Conservation (phyloP, 2,113 vertebrate genomes). For the Murina feae region DNA sequence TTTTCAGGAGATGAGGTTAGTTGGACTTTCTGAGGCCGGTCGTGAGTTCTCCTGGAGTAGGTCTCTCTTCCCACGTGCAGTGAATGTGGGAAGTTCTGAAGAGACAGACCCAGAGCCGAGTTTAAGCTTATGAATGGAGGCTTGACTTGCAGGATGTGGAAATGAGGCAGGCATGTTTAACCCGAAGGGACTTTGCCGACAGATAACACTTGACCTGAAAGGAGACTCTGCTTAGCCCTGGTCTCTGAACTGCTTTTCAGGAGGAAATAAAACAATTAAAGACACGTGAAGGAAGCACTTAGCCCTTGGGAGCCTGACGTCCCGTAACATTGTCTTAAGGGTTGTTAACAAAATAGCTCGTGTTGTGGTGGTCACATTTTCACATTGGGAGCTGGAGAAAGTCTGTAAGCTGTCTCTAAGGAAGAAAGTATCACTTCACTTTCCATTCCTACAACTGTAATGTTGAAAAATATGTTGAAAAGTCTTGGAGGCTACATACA, state of each 20-base stretch:
- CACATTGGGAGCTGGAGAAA: not conserved
- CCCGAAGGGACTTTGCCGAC: constrained; percentile 39
- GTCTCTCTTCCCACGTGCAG: not conserved
- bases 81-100: not conserved
- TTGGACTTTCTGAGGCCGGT: not conserved
- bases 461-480: not conserved
- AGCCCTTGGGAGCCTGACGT: constrained; percentile 9
- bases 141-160: not conserved
- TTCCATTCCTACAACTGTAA: constrained; percentile 1
- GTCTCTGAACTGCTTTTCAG: not conserved
- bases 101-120: not conserved
- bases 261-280: not conserved
- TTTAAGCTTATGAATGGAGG: not conserved
- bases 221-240: not conserved
- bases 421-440: constrained; percentile 34
- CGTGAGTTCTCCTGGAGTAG: not conserved
- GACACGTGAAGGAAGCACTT: not conserved
- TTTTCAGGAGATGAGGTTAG: not conserved
- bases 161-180: not conserved
- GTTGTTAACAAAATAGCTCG: not conserved
- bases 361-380: not conserved
- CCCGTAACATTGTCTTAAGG: not conserved
- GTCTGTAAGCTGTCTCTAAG: not conserved
- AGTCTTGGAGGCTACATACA: not conserved
- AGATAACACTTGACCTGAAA: constrained; percentile 22